These are phyloP conservation scores for Gallinago media DNA, from an alignment of 2,113 vertebrate genomes.

Conservation along the genomic window DNA sequence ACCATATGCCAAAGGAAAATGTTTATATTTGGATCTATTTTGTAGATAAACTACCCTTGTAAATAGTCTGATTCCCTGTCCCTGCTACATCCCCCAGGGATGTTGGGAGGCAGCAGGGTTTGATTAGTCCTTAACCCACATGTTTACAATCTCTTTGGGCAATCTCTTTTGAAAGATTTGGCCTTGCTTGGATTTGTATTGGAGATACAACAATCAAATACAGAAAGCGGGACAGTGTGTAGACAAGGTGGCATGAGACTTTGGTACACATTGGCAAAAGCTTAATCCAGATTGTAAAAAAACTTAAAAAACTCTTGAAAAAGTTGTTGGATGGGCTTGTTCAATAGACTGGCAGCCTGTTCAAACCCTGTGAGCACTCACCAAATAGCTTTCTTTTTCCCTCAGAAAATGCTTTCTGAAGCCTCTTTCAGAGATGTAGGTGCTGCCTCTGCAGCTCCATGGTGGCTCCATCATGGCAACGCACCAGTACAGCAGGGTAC, in stretches of 20 bases:
- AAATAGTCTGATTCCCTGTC: not conserved
- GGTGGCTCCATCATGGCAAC: not conserved
- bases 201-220: not conserved
- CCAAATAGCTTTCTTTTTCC: not conserved
- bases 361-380: not conserved
- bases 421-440: not conserved
- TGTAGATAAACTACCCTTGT: not conserved
- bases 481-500: fast-evolving
- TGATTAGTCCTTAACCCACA: not conserved
- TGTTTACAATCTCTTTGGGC: not conserved
- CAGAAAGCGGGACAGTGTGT: not conserved
- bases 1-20: not conserved
- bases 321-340: not conserved
- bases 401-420: not conserved
- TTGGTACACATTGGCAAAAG: not conserved
- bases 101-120: not conserved
- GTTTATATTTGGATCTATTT: not conserved
- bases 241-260: not conserved
- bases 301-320: not conserved
- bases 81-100: not conserved
- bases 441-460: not conserved
- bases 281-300: not conserved
- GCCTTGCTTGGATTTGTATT: not conserved
- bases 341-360: not conserved
- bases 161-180: not conserved